Base-by-base conservation (phyloP, 2,797 vertebrate species). In the Hydrocynus forskahlii region DNA sequence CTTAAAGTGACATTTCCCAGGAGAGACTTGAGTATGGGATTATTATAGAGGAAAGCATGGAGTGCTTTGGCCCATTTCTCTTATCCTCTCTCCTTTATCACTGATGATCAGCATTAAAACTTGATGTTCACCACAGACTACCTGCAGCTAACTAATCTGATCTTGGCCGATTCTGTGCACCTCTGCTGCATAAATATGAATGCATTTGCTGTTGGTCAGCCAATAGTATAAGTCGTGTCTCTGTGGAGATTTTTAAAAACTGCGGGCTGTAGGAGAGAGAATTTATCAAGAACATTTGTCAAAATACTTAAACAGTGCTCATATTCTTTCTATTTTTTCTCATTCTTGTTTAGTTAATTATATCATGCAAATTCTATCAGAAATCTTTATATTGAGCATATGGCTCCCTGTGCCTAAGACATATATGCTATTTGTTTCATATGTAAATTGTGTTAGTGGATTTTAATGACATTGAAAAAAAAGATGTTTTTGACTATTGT, bases 1-100 rank as follows among this genome's bases (percentile, higher is more conserved):
- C 50, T 29, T 35, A 55, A 55, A 54, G 70, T 72, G 70, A 38
- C 70, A 72, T 52, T 55, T 72, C 70, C 50, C 70, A 54, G 48
- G 23, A 72, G 70, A 55, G 50, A 72, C 29, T n/a, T 25, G 17
- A 55, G 70, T 72, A 55, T 55, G 9, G 23, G 7, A 55, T 55
- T 72, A 55, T 72, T 72, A 72, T 25, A 72, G 50, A 4, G 29
- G 70, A 55, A 35, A 35, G 70, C 50, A 71, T 29, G 50, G 17
- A 38, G 50, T 16, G 55, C 48, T n/a, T 52, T 35, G 70, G 14
- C 50, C 50, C 50, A 35, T 72, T 72, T 72, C 50, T 55, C 50
- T 72, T 23, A 25, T 48, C 52, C 23, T 23, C 10, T 9, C 5
- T 35, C 14, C 14, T 35, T 72, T 35, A 72, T 38, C 38, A n/a